These are phyloP conservation scores for Galbula dea DNA, from an alignment of 2,113 vertebrate genomes.

Conservation along the genomic window DNA sequence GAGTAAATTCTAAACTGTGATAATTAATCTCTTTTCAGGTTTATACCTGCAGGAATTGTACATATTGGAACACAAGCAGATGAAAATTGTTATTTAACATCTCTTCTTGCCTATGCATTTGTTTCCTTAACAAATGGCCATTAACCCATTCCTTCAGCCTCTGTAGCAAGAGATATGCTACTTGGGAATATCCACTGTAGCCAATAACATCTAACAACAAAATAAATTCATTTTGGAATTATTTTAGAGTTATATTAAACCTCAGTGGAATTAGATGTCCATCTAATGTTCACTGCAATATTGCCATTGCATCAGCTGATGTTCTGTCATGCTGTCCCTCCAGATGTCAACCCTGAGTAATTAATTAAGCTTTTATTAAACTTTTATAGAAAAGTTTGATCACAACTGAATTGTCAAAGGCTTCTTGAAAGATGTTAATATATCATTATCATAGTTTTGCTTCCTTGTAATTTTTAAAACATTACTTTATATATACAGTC, in stretches of 20 bases:
- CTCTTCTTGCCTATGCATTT: not conserved
- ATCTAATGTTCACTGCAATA: not conserved
- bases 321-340: not conserved
- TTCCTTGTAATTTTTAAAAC: not conserved
- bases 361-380: not conserved
- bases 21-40: conserved; percentile 26
- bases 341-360: not conserved
- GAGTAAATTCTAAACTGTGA: not conserved
- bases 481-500: not conserved
- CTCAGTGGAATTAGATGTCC: not conserved
- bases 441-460: not conserved
- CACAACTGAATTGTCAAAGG: not conserved
- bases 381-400: not conserved
- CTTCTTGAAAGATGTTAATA: not conserved
- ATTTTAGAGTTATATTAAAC: not conserved
- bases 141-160: not conserved
- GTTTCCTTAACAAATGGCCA: not conserved
- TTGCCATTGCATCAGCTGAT: not conserved
- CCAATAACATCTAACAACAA: not conserved
- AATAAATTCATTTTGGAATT: not conserved
- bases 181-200: not conserved
- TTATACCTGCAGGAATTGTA: conserved; percentile 20
- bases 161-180: not conserved
- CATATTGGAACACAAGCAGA: conserved; percentile 9
- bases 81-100: not conserved